Conservation (phyloP, 2,113 vertebrate genomes). For the Pseudopodoces humilis region DNA sequence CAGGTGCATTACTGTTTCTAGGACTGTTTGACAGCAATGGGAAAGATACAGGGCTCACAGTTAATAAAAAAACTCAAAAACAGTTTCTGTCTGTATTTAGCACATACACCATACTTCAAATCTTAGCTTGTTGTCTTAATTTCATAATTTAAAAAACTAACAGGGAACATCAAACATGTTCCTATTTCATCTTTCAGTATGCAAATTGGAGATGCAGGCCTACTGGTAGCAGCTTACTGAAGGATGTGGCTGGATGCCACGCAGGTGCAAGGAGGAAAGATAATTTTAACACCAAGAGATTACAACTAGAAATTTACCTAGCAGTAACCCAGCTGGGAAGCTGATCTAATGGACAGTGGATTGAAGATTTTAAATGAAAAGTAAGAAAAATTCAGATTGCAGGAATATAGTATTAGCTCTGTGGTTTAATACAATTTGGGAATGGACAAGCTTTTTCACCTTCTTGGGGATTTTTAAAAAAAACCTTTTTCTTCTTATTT, state of each 20-base stretch:
- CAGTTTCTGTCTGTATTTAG: neutral
- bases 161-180: neutral
- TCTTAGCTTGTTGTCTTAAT: neutral
- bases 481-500: neutral
- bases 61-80: neutral
- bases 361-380: neutral
- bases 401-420: neutral
- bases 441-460: neutral
- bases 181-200: neutral
- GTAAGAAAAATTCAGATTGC: neutral
- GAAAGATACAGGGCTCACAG: neutral
- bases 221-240: neutral
- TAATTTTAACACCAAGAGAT: neutral
- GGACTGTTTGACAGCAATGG: neutral
- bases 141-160: slow-evolving; percentile 7
- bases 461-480: neutral
- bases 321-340: neutral
- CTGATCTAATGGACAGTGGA: neutral
- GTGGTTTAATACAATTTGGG: neutral
- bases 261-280: neutral
- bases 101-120: neutral
- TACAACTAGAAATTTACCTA: neutral
- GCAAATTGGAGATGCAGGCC: neutral
- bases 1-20: neutral
- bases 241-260: neutral